These are phyloP conservation scores for Limnephilus rhombicus DNA, from an alignment of 2,888 invertebrate genomes.

Conservation along the genomic window DNA sequence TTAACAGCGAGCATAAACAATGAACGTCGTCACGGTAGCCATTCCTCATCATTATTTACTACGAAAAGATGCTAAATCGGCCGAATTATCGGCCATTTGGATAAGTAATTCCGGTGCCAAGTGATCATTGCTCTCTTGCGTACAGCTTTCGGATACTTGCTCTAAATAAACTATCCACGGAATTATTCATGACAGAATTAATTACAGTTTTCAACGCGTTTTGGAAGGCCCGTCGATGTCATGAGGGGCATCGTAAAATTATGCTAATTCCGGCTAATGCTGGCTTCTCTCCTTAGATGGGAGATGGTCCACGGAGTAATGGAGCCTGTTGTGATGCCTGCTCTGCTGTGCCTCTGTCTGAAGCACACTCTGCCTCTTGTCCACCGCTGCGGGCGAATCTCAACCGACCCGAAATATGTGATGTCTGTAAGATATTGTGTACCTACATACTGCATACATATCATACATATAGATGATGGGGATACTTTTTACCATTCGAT, in stretches of 20 bases:
- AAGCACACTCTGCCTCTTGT: neutral
- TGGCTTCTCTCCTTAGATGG: conserved; percentile 54
- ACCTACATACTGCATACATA: neutral
- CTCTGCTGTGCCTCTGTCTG: neutral
- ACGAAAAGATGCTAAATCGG: conserved; percentile 52
- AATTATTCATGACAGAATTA: conserved; percentile 57
- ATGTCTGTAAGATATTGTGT: conserved; percentile 17
- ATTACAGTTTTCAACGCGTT: conserved; percentile 63
- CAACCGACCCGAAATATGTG: conserved; percentile 48
- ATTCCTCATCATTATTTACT: conserved; percentile 48
- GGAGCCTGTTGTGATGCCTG: conserved; percentile 8
- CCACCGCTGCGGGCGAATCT: conserved; percentile 49
- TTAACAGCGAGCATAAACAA: conserved; percentile 39
- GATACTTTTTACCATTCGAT: neutral
- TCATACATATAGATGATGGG: neutral
- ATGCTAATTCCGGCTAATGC: conserved; percentile 64
- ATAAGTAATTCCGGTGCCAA: conserved; percentile 20
- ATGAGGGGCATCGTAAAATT: conserved; percentile 62
- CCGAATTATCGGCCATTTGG: conserved; percentile 44
- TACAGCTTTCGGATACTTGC: neutral
- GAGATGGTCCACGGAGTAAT: conserved; percentile 45
- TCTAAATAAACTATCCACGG: conserved; percentile 35
- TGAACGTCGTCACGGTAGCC: conserved; percentile 49
- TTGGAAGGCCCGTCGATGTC: conserved; percentile 58
- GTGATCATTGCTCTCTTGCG: conserved; percentile 9